phyloP scores from a whole-genome alignment of 2,797 vertebrate species.

The Acestrorhynchus altus region DNA sequence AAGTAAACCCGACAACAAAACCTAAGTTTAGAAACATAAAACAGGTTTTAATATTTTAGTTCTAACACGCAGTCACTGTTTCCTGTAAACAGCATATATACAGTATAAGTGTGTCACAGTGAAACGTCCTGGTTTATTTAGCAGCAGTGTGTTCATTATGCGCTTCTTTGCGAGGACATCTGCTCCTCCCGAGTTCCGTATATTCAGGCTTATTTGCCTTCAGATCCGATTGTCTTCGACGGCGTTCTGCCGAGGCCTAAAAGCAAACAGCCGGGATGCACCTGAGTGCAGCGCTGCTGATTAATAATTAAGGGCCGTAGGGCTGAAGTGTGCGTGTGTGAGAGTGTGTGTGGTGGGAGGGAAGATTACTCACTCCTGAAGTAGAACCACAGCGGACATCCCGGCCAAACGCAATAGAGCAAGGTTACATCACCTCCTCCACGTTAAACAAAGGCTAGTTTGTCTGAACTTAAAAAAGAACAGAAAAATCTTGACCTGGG shows the following conservation, averaged over 20 bases:
- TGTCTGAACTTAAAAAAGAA: constrained; percentile 16
- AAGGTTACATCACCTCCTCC: constrained; percentile 27
- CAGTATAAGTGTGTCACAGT: background rate
- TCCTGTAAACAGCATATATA: background rate
- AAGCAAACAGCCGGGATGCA: constrained; percentile 10
- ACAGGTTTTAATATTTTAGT: too few relatives aligned
- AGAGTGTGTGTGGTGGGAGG: background rate
- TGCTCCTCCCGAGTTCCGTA: background rate
- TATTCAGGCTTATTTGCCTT: background rate
- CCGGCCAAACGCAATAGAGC: constrained; percentile 1
- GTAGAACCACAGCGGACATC: constrained; percentile 6
- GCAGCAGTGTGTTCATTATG: background rate
- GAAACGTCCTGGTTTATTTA: background rate
- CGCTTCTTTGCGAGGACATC: background rate
- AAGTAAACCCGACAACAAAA: background rate
- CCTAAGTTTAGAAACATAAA: background rate
- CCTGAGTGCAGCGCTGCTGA: constrained; percentile 16
- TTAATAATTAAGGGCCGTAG: constrained; percentile 36
- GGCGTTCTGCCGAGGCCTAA: background rate
- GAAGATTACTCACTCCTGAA: constrained; percentile 18
- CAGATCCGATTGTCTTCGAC: constrained; percentile 3
- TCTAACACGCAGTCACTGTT: background rate
- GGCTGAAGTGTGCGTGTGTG: background rate
- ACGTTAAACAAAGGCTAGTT: constrained; percentile 36
- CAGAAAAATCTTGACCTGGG: constrained; percentile 6